These are phyloP conservation scores for Macquaria ambigua DNA, from an alignment of 2,113 vertebrate species.

Conservation along the genomic window DNA sequence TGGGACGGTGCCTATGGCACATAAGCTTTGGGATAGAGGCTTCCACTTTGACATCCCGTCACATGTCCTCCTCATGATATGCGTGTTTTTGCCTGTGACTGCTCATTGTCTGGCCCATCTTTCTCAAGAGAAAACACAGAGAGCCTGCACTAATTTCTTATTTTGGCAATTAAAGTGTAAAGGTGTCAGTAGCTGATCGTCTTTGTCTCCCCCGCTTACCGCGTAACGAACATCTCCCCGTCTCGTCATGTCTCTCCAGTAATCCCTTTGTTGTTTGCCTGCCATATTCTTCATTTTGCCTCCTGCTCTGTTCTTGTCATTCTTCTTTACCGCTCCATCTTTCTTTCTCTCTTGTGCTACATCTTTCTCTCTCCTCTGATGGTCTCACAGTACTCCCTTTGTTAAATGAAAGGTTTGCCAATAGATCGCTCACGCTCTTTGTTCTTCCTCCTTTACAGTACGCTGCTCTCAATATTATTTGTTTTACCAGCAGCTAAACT, in stretches of 20 bases:
- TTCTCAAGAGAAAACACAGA: conserved; percentile 63
- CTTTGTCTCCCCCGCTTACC: conserved; percentile 72
- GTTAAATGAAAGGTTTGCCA: conserved; percentile 80
- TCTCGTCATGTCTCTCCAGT: conserved; percentile 71
- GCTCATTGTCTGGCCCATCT: conserved; percentile 27
- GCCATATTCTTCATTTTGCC: conserved; percentile 78
- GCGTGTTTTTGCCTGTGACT: conserved; percentile 37
- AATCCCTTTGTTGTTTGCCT: conserved; percentile 80
- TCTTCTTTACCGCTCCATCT: conserved; percentile 54
- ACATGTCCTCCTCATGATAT: conserved; percentile 29
- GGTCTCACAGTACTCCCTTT: conserved; percentile 75
- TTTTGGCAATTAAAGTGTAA: conserved; percentile 79
- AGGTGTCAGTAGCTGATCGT: conserved; percentile 73
- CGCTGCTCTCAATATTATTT: conserved; percentile 84
- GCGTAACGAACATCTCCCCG: conserved; percentile 67
- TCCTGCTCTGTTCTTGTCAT: conserved; percentile 68
- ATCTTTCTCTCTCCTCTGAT: conserved; percentile 48
- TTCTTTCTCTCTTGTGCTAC: conserved; percentile 57
- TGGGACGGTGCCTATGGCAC: not conserved
- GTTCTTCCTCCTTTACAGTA: conserved; percentile 72
- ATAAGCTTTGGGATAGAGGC: conserved; percentile 24
- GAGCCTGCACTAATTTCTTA: conserved; percentile 78
- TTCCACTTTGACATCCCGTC: conserved; percentile 44
- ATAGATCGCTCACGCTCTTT: conserved; percentile 67
- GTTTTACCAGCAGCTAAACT: conserved; percentile 85